phyloP scores from a whole-genome alignment of 1,140 invertebrate genomes.

The Camponotus vicinus region DNA sequence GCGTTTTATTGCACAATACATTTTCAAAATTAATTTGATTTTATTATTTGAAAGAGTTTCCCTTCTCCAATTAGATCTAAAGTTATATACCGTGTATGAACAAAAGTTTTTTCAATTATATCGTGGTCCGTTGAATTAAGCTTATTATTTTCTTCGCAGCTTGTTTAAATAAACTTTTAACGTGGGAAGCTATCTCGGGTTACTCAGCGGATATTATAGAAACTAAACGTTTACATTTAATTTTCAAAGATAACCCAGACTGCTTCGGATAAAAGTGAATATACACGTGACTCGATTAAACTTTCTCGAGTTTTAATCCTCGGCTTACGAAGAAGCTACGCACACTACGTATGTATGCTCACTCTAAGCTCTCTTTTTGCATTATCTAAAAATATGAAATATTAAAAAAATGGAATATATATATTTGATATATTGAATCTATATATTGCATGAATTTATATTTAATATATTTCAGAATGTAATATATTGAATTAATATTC shows the following conservation, averaged over 20 bases:
- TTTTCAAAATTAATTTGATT: neutral
- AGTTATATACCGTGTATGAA: constrained; percentile 4
- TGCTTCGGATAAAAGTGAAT: constrained; percentile 53
- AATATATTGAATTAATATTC: neutral
- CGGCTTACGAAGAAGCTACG: constrained; percentile 32
- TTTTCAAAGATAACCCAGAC: constrained; percentile 52
- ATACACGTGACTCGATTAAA: constrained; percentile 59
- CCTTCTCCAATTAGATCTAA: neutral
- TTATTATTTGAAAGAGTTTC: neutral
- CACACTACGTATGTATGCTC: constrained; percentile 13
- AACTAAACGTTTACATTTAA: constrained; percentile 57
- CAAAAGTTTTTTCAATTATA: constrained; percentile 50
- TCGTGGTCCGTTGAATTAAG: constrained; percentile 4
- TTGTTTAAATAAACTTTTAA: constrained; percentile 58
- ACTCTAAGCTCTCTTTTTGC: neutral
- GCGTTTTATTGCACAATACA: neutral
- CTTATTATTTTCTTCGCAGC: constrained; percentile 41
- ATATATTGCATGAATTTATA: neutral
- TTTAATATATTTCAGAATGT: too few relatives aligned
- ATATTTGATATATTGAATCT: neutral
- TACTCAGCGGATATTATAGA: constrained; percentile 57
- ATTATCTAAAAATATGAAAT: constrained; percentile 8
- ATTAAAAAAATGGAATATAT: constrained; percentile 1
- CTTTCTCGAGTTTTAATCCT: constrained; percentile 55
- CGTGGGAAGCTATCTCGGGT: constrained; percentile 34